Percentiles rank a stretch among this genome's conserved stretches.
Evolutionary conservation across 2,888 invertebrate species (phyloP).

Genomic region (Oscheius sp.): DNA sequence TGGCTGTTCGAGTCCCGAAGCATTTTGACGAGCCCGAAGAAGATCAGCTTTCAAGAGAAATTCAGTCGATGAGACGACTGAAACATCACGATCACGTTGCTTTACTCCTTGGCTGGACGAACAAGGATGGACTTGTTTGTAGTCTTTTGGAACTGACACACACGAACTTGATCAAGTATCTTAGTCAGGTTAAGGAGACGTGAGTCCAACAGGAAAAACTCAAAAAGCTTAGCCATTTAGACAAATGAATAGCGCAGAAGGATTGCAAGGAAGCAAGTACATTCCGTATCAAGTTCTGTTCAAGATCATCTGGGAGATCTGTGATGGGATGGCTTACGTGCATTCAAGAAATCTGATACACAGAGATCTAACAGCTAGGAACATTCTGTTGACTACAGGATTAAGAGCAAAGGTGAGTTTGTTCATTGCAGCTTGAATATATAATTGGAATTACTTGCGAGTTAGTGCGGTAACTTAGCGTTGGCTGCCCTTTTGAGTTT

Average conservation of each 20-base stretch:
- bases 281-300: constrained; percentile 47
- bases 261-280: constrained; percentile 16
- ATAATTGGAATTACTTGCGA: background rate
- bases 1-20: constrained; percentile 57
- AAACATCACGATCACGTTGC: constrained; percentile 61
- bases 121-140: constrained; percentile 59
- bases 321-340: constrained; percentile 62
- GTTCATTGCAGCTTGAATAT: background rate
- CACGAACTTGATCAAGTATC: constrained; percentile 61
- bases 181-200: constrained; percentile 59
- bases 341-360: constrained; percentile 58
- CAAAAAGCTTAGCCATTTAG: background rate
- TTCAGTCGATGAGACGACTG: constrained; percentile 59
- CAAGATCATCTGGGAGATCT: constrained; percentile 57
- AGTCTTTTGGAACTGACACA: constrained; percentile 62
- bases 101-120: constrained; percentile 63
- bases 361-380: constrained; percentile 60
- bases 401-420: constrained; percentile 53
- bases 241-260: constrained; percentile 15
- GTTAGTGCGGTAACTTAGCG: no score
- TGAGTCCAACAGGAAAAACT: constrained; percentile 32
- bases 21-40: constrained; percentile 64
- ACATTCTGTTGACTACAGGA: constrained; percentile 61
- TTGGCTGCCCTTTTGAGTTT: no score
- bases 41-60: constrained; percentile 60